Evolutionary conservation across 2,113 vertebrate genomes (phyloP).

Genomic region (Dicentrarchus labrax): DNA sequence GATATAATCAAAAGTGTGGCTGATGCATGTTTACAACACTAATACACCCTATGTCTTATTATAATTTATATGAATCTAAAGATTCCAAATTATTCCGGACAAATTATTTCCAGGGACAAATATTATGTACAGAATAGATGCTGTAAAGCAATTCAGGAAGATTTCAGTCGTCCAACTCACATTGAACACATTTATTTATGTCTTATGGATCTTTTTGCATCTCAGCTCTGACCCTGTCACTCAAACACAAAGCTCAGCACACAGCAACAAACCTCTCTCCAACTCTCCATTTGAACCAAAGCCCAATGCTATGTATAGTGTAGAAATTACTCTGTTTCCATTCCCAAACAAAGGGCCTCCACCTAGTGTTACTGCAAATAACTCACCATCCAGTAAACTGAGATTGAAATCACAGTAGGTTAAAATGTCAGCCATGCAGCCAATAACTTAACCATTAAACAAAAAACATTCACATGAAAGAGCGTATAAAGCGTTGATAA

Average conservation of each 20-base stretch:
- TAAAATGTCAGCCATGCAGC: not conserved
- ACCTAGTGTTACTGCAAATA: not conserved
- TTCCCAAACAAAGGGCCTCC: not conserved
- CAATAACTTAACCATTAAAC: not conserved
- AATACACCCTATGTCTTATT: not conserved
- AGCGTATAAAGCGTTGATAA: too few relatives aligned
- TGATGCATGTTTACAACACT: not conserved
- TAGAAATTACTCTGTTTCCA: too few relatives aligned
- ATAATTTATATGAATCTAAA: not conserved
- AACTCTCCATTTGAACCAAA: too few relatives aligned
- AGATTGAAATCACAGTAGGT: not conserved
- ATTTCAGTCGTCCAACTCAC: not conserved
- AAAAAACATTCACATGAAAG: not conserved
- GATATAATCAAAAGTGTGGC: not conserved
- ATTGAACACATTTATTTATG: not conserved
- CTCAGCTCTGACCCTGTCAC: not conserved
- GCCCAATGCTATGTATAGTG: too few relatives aligned
- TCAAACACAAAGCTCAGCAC: not conserved
- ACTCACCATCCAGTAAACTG: not conserved
- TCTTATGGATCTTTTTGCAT: not conserved
- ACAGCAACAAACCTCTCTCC: too few relatives aligned
- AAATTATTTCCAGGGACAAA: slow-evolving; percentile 7
- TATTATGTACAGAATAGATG: not conserved
- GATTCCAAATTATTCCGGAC: not conserved
- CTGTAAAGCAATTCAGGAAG: not conserved